Percentiles rank a stretch among this genome's conserved stretches.
Evolutionary conservation across 2,888 invertebrate species (phyloP).

Genomic region (Cyclophora albipunctata): DNA sequence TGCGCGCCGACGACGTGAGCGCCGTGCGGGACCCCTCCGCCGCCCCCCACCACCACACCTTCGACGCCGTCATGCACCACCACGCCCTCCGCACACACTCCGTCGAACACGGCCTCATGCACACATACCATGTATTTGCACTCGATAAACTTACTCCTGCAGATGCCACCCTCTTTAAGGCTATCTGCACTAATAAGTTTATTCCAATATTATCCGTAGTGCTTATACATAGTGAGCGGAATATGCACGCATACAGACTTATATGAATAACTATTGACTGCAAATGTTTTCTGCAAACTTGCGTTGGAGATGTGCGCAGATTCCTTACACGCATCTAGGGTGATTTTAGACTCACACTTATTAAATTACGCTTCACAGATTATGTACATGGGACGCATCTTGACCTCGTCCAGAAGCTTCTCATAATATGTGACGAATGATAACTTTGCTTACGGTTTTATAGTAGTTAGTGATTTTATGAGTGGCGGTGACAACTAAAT

Average conservation of each 20-base stretch:
- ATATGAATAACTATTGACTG: no score
- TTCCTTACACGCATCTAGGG: conserved; percentile 20
- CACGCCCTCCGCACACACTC: conserved; percentile 71
- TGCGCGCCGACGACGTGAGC: conserved; percentile 73
- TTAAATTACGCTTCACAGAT: conserved; percentile 45
- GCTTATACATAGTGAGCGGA: conserved; percentile 23
- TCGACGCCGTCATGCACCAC: conserved; percentile 74
- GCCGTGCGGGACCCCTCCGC: conserved; percentile 49
- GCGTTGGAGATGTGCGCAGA: conserved; percentile 18
- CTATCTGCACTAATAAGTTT: conserved; percentile 17
- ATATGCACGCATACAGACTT: conserved; percentile 17
- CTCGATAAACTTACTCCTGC: conserved; percentile 24
- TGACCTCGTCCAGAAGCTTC: conserved; percentile 32
- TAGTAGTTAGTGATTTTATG: conserved; percentile 60
- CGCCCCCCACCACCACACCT: conserved; percentile 69
- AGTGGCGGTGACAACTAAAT: conserved; percentile 67
- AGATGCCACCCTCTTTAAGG: conserved; percentile 7
- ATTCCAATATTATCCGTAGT: conserved; percentile 18
- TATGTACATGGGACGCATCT: conserved; percentile 50
- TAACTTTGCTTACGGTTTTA: conserved; percentile 65
- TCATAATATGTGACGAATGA: conserved; percentile 48
- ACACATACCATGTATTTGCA: conserved; percentile 23
- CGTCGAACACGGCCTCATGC: conserved; percentile 46
- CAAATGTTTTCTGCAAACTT: background rate
- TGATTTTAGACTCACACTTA: conserved; percentile 21